A percentile compares a stretch with the other conserved stretches of the same genome.
These are phyloP conservation scores for Apamea anceps DNA, from an alignment of 2,888 invertebrate genomes.

Conservation along the genomic window DNA sequence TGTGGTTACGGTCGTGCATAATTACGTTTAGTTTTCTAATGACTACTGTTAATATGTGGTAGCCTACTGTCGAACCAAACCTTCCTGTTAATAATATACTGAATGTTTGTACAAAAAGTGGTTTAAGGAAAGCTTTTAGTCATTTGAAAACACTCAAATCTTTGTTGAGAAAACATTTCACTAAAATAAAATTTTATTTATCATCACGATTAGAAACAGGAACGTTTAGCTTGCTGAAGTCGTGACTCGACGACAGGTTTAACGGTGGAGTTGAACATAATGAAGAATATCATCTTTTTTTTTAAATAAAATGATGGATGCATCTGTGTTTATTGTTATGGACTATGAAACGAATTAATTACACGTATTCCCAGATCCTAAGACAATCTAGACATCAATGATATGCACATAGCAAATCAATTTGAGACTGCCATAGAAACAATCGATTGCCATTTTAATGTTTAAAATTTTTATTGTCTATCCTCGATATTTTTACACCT, in stretches of 20 bases:
- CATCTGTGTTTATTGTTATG: constrained; percentile 58
- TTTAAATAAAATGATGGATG: constrained; percentile 43
- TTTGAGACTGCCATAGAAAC: constrained; percentile 63
- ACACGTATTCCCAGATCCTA: constrained; percentile 47
- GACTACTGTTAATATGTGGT: background rate
- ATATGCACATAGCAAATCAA: constrained; percentile 62
- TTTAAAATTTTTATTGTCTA: constrained; percentile 56
- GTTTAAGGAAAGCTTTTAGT: constrained; percentile 9
- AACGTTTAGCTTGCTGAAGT: constrained; percentile 53
- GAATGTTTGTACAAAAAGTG: background rate
- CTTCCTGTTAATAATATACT: constrained; percentile 1
- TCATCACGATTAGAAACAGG: constrained; percentile 39
- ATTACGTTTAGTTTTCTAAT: constrained; percentile 8
- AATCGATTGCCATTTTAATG: constrained; percentile 61
- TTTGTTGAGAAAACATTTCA: constrained; percentile 41
- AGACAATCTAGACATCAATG: constrained; percentile 38
- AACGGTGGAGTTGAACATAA: constrained; percentile 39
- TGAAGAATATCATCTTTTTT: constrained; percentile 43
- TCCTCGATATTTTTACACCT: constrained; percentile 67
- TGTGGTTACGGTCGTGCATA: constrained; percentile 32
- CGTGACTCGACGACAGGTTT: constrained; percentile 59
- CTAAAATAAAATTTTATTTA: constrained; percentile 52
- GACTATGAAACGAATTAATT: constrained; percentile 52
- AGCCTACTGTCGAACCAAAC: background rate
- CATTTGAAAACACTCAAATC: constrained; percentile 23